Conservation (phyloP, 2,113 vertebrate species). For the Tragelaphus imberbis region DNA sequence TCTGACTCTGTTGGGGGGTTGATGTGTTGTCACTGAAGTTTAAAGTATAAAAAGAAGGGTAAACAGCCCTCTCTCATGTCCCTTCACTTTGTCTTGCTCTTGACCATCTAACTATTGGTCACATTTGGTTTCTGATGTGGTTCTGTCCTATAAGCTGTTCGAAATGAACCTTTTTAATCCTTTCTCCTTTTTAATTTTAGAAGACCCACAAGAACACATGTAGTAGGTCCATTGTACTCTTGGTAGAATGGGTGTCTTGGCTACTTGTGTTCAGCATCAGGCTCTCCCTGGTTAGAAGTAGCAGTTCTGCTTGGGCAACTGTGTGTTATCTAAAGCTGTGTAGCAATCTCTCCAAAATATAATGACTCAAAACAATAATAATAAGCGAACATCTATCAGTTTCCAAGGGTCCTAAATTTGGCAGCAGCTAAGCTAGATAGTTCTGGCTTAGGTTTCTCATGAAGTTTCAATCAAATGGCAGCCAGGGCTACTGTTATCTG, state of each 20-base stretch:
- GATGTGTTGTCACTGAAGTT: not conserved
- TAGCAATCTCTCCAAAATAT: not conserved
- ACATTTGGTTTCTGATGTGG: not conserved
- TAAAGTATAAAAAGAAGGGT: not conserved
- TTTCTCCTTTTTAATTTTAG: not conserved
- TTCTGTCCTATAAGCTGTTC: conserved; percentile 1
- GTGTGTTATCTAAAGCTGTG: not conserved
- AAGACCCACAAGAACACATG: not conserved
- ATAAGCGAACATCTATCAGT: not conserved
- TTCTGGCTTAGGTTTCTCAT: not conserved
- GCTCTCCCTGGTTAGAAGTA: not conserved
- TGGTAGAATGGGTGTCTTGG: not conserved
- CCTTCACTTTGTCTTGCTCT: not conserved
- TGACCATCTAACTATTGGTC: not conserved
- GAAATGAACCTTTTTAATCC: not conserved
- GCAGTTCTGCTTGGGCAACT: not conserved
- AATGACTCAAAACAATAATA: not conserved
- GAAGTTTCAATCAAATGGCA: not conserved
- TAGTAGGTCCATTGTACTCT: not conserved
- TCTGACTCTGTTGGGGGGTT: not conserved
- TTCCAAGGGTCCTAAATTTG: not conserved
- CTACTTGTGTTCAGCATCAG: not conserved
- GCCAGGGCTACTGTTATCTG: not conserved
- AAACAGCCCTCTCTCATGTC: not conserved
- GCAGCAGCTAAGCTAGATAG: not conserved